Percentiles rank a stretch among this genome's conserved stretches.
These are phyloP conservation scores for Temnopleurus reevesii DNA, from an alignment of 53 echinoderm and acorn worm genomes.

Conservation along the genomic window DNA sequence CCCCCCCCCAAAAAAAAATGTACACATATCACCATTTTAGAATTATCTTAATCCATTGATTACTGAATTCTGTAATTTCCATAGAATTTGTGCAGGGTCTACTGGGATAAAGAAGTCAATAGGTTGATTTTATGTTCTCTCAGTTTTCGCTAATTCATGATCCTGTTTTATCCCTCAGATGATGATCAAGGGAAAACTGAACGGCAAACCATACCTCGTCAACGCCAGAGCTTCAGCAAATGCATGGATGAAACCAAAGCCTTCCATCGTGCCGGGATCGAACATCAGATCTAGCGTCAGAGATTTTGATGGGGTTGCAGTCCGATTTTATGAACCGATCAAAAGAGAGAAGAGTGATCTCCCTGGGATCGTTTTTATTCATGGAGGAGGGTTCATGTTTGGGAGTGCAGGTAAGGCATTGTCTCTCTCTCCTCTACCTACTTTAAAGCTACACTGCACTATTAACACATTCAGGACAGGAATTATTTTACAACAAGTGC, in stretches of 20 bases:
- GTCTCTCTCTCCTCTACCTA: too few species aligned
- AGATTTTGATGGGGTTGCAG: constrained; percentile 39
- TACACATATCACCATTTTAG: too few species aligned
- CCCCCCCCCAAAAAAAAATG: too few species aligned
- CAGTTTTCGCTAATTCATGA: neutral
- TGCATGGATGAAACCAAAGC: constrained; percentile 7
- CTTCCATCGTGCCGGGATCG: constrained; percentile 21
- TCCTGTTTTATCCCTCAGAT: neutral
- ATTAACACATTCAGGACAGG: too few species aligned
- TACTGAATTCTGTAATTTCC: too few species aligned
- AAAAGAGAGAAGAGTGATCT: neutral
- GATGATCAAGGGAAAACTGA: constrained; percentile 26
- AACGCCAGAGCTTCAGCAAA: neutral
- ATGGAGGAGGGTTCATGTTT: constrained; percentile 49
- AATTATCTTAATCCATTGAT: too few species aligned
- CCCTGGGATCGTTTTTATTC: constrained; percentile 34
- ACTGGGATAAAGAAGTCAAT: too few species aligned
- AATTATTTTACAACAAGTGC: too few species aligned
- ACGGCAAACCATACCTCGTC: constrained; percentile 18
- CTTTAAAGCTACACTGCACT: too few species aligned
- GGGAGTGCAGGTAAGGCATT: constrained; percentile 36
- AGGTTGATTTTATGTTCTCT: too few species aligned
- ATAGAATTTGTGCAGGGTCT: too few species aligned
- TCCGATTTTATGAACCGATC: constrained; percentile 50
- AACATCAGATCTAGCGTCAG: constrained; percentile 16